phyloP scores from a whole-genome alignment of 2,888 invertebrate genomes.

The Drosophila cognata region DNA sequence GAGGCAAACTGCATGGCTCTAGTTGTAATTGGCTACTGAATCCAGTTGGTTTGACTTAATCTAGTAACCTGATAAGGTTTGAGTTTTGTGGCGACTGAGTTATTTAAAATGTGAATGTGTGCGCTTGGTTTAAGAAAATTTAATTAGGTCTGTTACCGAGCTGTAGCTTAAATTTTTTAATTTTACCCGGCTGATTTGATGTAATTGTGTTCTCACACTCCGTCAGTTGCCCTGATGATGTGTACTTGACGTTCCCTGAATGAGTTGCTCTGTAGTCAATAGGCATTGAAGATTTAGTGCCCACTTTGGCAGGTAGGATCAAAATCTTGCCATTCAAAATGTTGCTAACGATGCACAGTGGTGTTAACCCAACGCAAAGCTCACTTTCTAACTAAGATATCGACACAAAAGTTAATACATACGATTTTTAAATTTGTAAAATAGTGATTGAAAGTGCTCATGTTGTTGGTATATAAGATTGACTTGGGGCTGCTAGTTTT shows the following conservation, averaged over 20 bases:
- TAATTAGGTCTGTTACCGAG: neutral
- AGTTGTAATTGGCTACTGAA: conserved; percentile 14
- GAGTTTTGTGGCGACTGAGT: neutral
- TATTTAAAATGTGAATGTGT: conserved; percentile 4
- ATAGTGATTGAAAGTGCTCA: neutral
- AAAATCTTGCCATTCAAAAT: conserved; percentile 63
- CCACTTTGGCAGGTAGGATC: conserved; percentile 31
- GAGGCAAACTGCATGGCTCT: conserved; percentile 25
- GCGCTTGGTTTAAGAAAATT: neutral
- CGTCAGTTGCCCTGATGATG: conserved; percentile 61
- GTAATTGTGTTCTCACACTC: conserved; percentile 69
- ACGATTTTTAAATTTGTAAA: neutral
- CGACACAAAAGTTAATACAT: neutral
- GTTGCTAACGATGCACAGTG: conserved; percentile 66
- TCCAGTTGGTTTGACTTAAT: neutral
- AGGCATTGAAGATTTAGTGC: conserved; percentile 55
- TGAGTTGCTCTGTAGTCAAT: conserved; percentile 46
- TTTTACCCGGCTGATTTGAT: conserved; percentile 11
- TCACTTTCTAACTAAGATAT: neutral
- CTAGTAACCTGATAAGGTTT: neutral
- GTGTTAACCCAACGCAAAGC: neutral
- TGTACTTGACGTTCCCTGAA: conserved; percentile 42
- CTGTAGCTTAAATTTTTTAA: neutral
- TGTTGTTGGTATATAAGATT: neutral
- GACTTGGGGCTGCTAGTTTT: neutral